phyloP scores from a whole-genome alignment of 2,113 vertebrate genomes.

The Pungitius pungitius region DNA sequence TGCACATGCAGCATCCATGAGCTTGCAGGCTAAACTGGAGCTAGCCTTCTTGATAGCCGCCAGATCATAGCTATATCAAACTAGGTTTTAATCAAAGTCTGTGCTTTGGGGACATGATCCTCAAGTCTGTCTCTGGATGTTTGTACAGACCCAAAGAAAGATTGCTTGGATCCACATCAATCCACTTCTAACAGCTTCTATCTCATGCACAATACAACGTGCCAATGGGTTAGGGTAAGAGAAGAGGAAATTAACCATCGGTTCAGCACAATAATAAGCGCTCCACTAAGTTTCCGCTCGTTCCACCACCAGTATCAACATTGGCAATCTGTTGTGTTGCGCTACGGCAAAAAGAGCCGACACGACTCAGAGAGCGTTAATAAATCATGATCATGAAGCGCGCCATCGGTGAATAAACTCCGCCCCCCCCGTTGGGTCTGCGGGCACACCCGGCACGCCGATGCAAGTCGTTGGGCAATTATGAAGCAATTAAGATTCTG shows the following conservation, averaged over 20 bases:
- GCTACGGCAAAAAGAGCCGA: constrained; percentile 70
- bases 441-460: constrained; percentile 64
- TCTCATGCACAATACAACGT: background rate
- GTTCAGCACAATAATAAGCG: constrained; percentile 53
- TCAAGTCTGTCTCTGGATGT: background rate
- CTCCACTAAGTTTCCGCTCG: constrained; percentile 31
- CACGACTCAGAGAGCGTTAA: constrained; percentile 72
- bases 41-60: background rate
- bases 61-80: background rate
- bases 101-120: background rate
- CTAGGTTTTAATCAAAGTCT: background rate
- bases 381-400: constrained; percentile 83
- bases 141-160: background rate
- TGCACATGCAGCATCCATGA: constrained; percentile 21
- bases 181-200: background rate
- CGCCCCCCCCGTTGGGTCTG: constrained; percentile 56
- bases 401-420: constrained; percentile 63
- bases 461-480: constrained; percentile 73
- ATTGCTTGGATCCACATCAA: background rate
- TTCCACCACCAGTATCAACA: constrained; percentile 76
- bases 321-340: constrained; percentile 79
- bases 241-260: background rate
- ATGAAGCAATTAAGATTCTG: constrained; percentile 75
- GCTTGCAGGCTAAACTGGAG: background rate
- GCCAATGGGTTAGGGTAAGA: background rate